Evolutionary conservation across 2,888 invertebrate species (phyloP).

Genomic region (Salpingus planirostris): DNA sequence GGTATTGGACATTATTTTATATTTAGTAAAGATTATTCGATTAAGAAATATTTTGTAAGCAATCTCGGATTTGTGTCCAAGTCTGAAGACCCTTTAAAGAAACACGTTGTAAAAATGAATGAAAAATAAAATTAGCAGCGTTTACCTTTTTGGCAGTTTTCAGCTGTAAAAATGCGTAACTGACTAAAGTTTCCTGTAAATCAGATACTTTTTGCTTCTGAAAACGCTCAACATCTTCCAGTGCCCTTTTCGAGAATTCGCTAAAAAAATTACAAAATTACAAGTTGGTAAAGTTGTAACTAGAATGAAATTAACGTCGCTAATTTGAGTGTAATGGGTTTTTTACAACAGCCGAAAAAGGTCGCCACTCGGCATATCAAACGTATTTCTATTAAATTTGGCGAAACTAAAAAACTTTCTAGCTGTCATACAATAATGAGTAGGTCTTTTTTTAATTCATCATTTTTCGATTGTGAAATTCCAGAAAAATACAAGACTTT

Average conservation of each 20-base stretch:
- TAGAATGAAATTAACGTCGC: conserved; percentile 8
- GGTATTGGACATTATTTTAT: too few relatives aligned
- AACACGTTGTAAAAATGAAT: too few relatives aligned
- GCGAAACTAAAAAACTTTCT: too few relatives aligned
- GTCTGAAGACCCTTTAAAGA: conserved; percentile 59
- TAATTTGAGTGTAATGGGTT: too few relatives aligned
- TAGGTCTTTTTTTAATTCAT: too few relatives aligned
- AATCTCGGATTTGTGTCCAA: conserved; percentile 67
- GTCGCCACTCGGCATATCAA: too few relatives aligned
- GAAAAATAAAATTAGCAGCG: too few relatives aligned
- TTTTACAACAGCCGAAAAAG: too few relatives aligned
- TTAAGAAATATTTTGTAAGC: conserved; percentile 64
- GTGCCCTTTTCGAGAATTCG: conserved; percentile 58
- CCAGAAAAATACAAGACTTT: too few relatives aligned
- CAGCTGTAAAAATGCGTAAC: conserved; percentile 61
- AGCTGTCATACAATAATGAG: too few relatives aligned
- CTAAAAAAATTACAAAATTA: conserved; percentile 42
- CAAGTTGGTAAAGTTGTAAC: conserved; percentile 1
- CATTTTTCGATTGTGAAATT: too few relatives aligned
- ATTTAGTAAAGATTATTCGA: conserved; percentile 1
- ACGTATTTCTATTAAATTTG: too few relatives aligned
- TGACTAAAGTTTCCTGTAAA: conserved; percentile 59
- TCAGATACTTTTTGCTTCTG: conserved; percentile 65
- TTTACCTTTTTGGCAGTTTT: conserved; percentile 72
- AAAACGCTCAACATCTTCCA: conserved; percentile 61